Evolutionary conservation across 2,797 vertebrate genomes (phyloP).

Genomic region (Falco berigora): DNA sequence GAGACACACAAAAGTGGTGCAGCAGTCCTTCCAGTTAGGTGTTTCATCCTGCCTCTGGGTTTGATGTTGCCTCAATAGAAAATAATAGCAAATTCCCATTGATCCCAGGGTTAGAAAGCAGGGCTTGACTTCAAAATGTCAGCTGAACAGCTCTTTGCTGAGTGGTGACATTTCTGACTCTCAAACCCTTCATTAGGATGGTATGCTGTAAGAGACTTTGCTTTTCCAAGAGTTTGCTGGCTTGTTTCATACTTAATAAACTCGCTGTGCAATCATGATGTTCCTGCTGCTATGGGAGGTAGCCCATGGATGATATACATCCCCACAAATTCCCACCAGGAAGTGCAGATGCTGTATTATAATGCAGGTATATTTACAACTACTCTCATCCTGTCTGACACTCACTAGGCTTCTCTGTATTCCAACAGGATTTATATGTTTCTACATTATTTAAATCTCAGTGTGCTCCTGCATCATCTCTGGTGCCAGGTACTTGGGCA

Average conservation of each 20-base stretch:
- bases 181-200: background rate
- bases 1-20: background rate
- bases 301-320: background rate
- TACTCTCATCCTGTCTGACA: background rate
- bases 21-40: background rate
- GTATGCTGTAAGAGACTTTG: background rate
- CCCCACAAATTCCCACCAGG: background rate
- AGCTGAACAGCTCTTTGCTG: background rate
- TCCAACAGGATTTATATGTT: background rate
- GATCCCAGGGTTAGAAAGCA: background rate
- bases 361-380: slow-evolving; percentile 2
- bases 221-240: background rate
- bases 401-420: background rate
- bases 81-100: background rate
- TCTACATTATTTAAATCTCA: background rate
- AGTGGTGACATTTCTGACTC: background rate
- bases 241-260: background rate
- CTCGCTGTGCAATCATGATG: background rate
- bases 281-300: background rate
- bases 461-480: background rate
- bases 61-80: background rate
- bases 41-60: background rate
- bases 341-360: background rate
- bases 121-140: background rate
- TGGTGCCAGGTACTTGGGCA: background rate